Percentiles rank a stretch among this genome's conserved stretches.
phyloP scores from a whole-genome alignment of 37 sponge, comb jelly and placozoan species.

The Mnemiopsis leidyi region DNA sequence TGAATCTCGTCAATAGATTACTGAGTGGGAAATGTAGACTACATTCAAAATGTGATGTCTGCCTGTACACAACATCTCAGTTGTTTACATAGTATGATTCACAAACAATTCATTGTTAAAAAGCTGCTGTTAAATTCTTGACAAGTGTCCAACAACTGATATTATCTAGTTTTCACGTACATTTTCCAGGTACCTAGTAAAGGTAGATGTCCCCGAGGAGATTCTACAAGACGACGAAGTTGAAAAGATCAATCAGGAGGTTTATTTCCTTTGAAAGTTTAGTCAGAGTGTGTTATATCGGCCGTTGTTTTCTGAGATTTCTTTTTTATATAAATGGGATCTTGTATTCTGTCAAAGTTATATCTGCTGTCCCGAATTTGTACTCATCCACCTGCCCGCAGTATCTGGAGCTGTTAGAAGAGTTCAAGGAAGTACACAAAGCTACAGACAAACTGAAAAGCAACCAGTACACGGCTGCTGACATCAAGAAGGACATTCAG shows the following conservation, averaged over 20 bases:
- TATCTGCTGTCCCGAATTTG: too few relatives aligned
- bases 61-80: not conserved
- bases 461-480: conserved; percentile 80
- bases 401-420: conserved; percentile 77
- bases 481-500: conserved; percentile 88
- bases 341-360: conserved; percentile 7
- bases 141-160: too few relatives aligned
- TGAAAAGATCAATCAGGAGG: conserved; percentile 61
- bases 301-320: not conserved
- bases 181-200: conserved; percentile 73
- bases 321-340: not conserved
- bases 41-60: not conserved
- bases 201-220: conserved; percentile 89
- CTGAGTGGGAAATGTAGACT: conserved; percentile 63
- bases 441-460: conserved; percentile 77
- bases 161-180: too few relatives aligned
- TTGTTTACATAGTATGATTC: not conserved
- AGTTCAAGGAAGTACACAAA: conserved; percentile 94
- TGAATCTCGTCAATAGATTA: not conserved
- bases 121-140: too few relatives aligned
- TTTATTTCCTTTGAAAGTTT: too few relatives aligned
- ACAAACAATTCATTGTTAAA: not conserved
- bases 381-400: too few relatives aligned
- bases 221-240: conserved; percentile 83
- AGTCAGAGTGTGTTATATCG: not conserved